Base-by-base conservation (phyloP, 1,140 invertebrate genomes). In the Colletes latitarsis region DNA sequence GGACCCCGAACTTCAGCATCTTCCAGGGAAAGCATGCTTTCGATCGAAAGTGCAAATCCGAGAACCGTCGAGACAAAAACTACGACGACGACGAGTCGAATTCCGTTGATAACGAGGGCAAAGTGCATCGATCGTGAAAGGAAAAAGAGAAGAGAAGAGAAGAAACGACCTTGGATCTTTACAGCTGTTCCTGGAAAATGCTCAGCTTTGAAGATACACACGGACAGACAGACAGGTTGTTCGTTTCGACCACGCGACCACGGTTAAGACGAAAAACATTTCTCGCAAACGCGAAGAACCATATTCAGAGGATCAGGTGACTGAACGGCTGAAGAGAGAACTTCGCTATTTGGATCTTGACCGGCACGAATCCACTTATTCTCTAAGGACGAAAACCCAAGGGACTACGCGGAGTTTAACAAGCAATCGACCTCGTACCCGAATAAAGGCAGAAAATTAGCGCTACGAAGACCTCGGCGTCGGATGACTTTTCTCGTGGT, bases 171-270 rank as follows among this genome's bases (percentile, higher is more conserved):
- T 30, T 30, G 30, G 30, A 30, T 2, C 30, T 30, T 67, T 64
- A 74, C 49, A 81, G 75, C 83, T 82, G 83, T 85, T 77, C 71
- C 82, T 88, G 79, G 81, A 88, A 88, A 83, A 81, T 75, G 68
- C 74, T 79, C 58, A 19, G 39, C 9, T 14, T 12, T 49, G 63
- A 53, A 58, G 30, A 66, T 43, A 75, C 30, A 21, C 19, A 17
- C 41, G 21, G 46, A 75, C 30, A 12, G 46, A 75, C 30, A 12
- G 43, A 6, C 17, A 4, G 3, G 19, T 39, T 53, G 6, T 14
- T 62, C 64, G 41, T 53, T 19, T 75, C 43, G 74, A 68, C 52
- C 75, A 53, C 72, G 8, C 39, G 68, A 67, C 57, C 77, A 70
- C 82, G 71, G 84, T 82, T 82, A 63, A 88, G 71, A 81, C 58